Base-by-base conservation (phyloP, 1,140 invertebrate species). In the Leguminivora glycinivorella region DNA sequence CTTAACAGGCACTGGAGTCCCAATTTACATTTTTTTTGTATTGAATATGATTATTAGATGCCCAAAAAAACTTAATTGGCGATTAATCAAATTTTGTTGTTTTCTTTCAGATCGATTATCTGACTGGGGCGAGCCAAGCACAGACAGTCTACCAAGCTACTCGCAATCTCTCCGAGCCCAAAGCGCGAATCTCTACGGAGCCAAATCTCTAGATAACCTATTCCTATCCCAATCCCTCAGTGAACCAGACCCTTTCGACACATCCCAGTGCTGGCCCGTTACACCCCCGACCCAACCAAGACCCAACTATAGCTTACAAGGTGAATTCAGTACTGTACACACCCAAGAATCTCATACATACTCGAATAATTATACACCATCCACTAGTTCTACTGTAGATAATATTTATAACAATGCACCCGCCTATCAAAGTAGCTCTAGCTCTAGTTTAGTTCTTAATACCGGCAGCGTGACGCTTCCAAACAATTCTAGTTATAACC, bases 121-220 rank as follows among this genome's bases (percentile, higher is more conserved):
- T 22, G 79, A 86, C 19, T 91, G 88, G 89, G 85, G 83, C 1
- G 83, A 87, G 26, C 82, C 82, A 17, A 90, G 83, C 47, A 79
- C 83, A 69, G 89, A 91, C 74, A 90, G 83, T 68, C 70, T 91
- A 1, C 86, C 88, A 25, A 77, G 80, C 2, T 81, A 79, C 19
- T 73, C 80, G 4, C 58, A 73, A n/a, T 77, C 74, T 31, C 66
- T 79, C 0, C 74, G 77, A 47, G 75, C 73, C 25, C 81, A 79
- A 63, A 82, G 19, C 12, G 29, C 80, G 5, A 85, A 82, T 73
- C 73, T 91, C 25, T 85, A 85, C 25, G 87, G 85, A 76, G 87
- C 89, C 74, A 90, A 85, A 71, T 91, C 89, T 7, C 69, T 91
- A 56, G 89, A 91, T 34, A 85, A 81, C 34, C 69, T 90, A 9